phyloP scores from a whole-genome alignment of 2,888 invertebrate species.

The Eilema sororculum region DNA sequence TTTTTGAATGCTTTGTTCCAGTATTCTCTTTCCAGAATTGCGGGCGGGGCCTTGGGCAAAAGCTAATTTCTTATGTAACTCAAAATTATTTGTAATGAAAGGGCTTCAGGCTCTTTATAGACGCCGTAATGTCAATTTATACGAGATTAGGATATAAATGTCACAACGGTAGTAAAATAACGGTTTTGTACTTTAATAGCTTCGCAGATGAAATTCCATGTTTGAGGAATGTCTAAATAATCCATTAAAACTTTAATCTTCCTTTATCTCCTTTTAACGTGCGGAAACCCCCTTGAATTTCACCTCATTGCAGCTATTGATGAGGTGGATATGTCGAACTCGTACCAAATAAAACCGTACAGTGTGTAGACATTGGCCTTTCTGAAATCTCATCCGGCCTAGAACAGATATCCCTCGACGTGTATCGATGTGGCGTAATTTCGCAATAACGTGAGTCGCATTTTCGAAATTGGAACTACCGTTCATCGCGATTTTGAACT shows the following conservation, averaged over 20 bases:
- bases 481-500: too few relatives aligned
- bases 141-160: slow-evolving; percentile 19
- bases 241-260: background rate
- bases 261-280: background rate
- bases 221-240: background rate
- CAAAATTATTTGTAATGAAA: slow-evolving; percentile 77
- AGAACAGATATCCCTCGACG: too few relatives aligned
- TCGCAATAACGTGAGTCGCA: too few relatives aligned
- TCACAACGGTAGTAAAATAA: slow-evolving; percentile 10
- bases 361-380: too few relatives aligned
- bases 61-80: slow-evolving; percentile 48
- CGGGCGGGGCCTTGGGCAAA: too few relatives aligned
- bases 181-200: background rate
- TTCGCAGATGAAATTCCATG: slow-evolving; percentile 5
- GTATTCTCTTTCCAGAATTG: too few relatives aligned
- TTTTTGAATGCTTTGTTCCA: too few relatives aligned
- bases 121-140: slow-evolving; percentile 21
- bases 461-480: too few relatives aligned
- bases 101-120: slow-evolving; percentile 59
- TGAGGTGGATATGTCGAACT: too few relatives aligned
- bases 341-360: too few relatives aligned
- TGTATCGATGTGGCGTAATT: too few relatives aligned
- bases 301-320: background rate
- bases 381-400: too few relatives aligned
- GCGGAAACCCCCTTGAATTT: background rate